Evolutionary conservation across 1,140 invertebrate genomes (phyloP), one percentile per base, ranked within the genome.

Genomic region (Fopius arisanus): DNA sequence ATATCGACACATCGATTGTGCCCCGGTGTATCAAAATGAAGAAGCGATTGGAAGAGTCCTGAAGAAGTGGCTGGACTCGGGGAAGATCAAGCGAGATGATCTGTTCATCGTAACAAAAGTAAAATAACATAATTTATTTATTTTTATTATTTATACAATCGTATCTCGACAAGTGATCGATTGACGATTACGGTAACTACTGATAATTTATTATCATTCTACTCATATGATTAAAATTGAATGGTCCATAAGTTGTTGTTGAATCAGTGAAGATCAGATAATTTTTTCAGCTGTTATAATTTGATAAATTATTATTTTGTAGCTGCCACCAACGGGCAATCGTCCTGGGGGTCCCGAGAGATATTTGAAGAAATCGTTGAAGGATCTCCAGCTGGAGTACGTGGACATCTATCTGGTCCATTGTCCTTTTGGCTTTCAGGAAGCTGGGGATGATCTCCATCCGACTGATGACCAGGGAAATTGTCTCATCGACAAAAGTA

Each of bases 391-490:
- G 65, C 75, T 93, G 31, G 89, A 91, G 37, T 94, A 94, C 79
- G 74, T 94, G 1, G 93, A 94, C 81, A 78, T 94, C 12, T 94
- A 94, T 82, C 84, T 94, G 1, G 85, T 94, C 29, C 93, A 94
- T 76, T 82, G 84, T 0, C 93, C 94, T 0, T 94, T 95, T 80
- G 88, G 86, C 0, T 91, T 92, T 68, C 84, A 88, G 75, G 90
- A 90, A 76, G 79, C 90, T 9, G 87, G 83, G 79, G 78, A 86
- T 67, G 77, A 91, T 66, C 78, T 89, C 77, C 77, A 90, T 80
- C 85, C 91, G 70, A 12, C 67, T 69, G 77, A 89, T 75, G 88
- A 89, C 12, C 89, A 92, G 75, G 93, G 93, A 66, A 86, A 91
- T 59, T 89, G 94, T 19, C 84, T 89, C 33, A 77, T 94, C 0